Conservation (phyloP, 2,888 invertebrate species). For the Podotricha telesiphe region DNA sequence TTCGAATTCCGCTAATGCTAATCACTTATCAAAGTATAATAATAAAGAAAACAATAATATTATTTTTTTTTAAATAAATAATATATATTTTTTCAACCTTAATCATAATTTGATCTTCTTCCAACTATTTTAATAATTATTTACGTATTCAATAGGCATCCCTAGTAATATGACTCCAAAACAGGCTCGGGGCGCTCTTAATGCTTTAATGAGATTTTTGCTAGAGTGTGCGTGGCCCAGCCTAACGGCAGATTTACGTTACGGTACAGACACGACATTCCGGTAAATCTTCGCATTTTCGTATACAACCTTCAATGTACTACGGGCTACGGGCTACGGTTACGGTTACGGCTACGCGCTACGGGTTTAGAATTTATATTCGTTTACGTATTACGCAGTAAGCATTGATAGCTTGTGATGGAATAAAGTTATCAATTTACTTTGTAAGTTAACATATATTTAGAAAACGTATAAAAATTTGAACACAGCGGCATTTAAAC, state of each 20-base stretch:
- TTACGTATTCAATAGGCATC: conserved; percentile 26
- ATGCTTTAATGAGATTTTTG: conserved; percentile 49
- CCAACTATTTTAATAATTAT: neutral
- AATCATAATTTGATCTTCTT: neutral
- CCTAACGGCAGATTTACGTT: conserved; percentile 47
- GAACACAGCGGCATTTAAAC: no score
- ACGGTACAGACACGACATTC: conserved; percentile 40
- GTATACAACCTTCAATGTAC: conserved; percentile 40
- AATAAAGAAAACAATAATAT: no score
- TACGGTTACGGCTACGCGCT: neutral
- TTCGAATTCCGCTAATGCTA: no score
- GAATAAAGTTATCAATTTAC: neutral
- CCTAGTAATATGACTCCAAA: conserved; percentile 38
- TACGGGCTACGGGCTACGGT: conserved; percentile 14
- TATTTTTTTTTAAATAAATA: no score
- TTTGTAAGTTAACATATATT: no score
- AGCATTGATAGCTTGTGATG: neutral
- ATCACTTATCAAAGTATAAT: no score
- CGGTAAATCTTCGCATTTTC: conserved; percentile 45
- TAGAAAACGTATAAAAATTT: no score
- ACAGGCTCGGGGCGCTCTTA: conserved; percentile 42
- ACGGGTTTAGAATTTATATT: neutral
- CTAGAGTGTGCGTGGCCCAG: conserved; percentile 44
- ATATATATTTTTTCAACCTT: neutral
- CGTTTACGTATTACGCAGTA: neutral